Evolutionary conservation across 2,888 invertebrate species (phyloP), one percentile per base, ranked within the genome.

Genomic region (Copidosoma aretas): DNA sequence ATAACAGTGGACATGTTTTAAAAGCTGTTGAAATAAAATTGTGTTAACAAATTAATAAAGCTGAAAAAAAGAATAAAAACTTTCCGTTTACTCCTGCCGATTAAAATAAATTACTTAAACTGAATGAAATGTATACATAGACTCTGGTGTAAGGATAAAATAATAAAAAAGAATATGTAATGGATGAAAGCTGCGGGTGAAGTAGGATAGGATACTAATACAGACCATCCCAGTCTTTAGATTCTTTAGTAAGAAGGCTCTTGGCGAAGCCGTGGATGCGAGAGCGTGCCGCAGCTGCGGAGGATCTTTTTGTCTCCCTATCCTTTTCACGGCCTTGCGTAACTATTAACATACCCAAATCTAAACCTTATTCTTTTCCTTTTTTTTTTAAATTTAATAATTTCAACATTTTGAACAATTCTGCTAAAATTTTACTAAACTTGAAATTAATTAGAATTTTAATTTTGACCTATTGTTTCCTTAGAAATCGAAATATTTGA

Each of bases 231-330:
- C 82, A 83, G 80, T 82, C 82, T 79, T 81, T 78, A 69, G 81
- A 77, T 76, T 82, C 82, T 79, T 79, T 82, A 82, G 82, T 82
- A 76, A 83, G 86, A 71, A 89, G 87, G 80, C 86, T 87, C 81
- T 87, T 88, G 84, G 87, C 86, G 86, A 89, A 89, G 81, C 86
- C 86, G 85, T 89, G 89, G 84, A 90, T 89, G 85, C 89, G 89
- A 85, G 84, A 82, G 79, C 88, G 86, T 77, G 90, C 90, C 67
- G 88, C 86, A 76, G 87, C 87, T 77, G 90, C 89, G 85, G 89
- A 89, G 78, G 88, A 87, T 71, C 90, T 88, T 78, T 84, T 84
- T 76, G 86, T 79, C 75, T 82, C 82, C 75, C 80, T 81, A 79
- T 82, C 86, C 82, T 85, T 85, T 81, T 87, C 87, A 84, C 86